Percentiles rank a stretch among this genome's conserved stretches.
Evolutionary conservation across 2,113 vertebrate species (phyloP).

Genomic region (Nesogale talazaci): DNA sequence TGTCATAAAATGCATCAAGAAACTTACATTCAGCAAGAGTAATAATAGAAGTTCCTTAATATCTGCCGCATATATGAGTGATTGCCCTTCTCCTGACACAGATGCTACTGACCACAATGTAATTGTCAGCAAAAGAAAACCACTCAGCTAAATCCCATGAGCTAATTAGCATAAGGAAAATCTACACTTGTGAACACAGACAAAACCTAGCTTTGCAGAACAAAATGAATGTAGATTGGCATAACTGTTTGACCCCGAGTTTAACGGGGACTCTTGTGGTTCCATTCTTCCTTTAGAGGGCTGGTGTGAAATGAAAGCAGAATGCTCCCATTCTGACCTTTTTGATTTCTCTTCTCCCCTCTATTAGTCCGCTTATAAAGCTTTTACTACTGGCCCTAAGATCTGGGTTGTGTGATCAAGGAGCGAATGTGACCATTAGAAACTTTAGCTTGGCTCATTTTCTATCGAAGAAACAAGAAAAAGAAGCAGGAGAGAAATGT

Average conservation of each 20-base stretch:
- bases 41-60: slow-evolving; percentile 37
- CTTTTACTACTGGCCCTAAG: slow-evolving; percentile 49
- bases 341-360: slow-evolving; percentile 58
- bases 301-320: slow-evolving; percentile 70
- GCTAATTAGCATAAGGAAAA: slow-evolving; percentile 74
- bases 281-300: slow-evolving; percentile 72
- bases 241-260: slow-evolving; percentile 68
- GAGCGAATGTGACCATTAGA: slow-evolving; percentile 75
- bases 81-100: slow-evolving; percentile 54
- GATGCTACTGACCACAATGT: slow-evolving; percentile 51
- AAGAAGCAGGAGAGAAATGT: slow-evolving; percentile 60
- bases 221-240: slow-evolving; percentile 75
- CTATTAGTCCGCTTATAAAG: slow-evolving; percentile 71
- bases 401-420: slow-evolving; percentile 68
- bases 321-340: slow-evolving; percentile 66
- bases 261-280: slow-evolving; percentile 53
- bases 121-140: slow-evolving; percentile 64
- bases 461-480: slow-evolving; percentile 54
- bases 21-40: slow-evolving; percentile 14
- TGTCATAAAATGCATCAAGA: neutral
- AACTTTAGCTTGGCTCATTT: slow-evolving; percentile 69
- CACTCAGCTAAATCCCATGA: neutral
- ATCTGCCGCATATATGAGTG: neutral
- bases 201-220: slow-evolving; percentile 69
- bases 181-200: slow-evolving; percentile 64